Conservation (phyloP, 2,113 vertebrate species). For the Ivindomyrus marchei region DNA sequence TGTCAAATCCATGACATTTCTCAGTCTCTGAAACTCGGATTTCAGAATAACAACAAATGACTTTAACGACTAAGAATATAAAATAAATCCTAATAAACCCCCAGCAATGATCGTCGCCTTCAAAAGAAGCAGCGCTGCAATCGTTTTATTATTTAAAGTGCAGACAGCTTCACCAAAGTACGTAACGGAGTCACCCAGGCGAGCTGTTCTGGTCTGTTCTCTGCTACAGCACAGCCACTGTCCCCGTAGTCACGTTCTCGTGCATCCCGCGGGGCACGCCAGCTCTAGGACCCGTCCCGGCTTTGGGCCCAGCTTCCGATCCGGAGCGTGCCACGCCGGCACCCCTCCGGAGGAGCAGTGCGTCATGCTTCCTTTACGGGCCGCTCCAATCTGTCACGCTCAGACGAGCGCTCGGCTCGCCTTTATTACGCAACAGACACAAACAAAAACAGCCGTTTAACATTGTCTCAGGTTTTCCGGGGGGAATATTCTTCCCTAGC, state of each 20-base stretch:
- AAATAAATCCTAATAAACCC: neutral
- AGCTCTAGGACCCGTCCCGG: neutral
- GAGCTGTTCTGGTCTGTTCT: neutral
- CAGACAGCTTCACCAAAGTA: neutral
- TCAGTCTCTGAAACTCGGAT: neutral
- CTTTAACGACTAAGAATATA: neutral
- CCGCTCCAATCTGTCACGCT: slow-evolving; percentile 4
- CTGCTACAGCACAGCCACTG: neutral
- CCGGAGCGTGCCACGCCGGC: neutral
- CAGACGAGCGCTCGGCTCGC: neutral
- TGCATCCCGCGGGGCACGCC: neutral
- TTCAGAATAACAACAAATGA: neutral
- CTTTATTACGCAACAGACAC: neutral
- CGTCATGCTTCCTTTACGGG: neutral
- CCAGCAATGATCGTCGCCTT: neutral
- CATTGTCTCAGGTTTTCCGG: neutral
- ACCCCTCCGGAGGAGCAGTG: neutral
- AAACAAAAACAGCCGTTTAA: neutral
- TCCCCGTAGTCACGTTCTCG: neutral
- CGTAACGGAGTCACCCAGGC: neutral
- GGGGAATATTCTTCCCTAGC: neutral
- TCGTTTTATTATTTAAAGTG: neutral
- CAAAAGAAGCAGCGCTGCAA: neutral
- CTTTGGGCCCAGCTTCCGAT: neutral
- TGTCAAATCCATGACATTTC: neutral